Base-by-base conservation (phyloP, 2,888 invertebrate species). In the Tineola bisselliella region DNA sequence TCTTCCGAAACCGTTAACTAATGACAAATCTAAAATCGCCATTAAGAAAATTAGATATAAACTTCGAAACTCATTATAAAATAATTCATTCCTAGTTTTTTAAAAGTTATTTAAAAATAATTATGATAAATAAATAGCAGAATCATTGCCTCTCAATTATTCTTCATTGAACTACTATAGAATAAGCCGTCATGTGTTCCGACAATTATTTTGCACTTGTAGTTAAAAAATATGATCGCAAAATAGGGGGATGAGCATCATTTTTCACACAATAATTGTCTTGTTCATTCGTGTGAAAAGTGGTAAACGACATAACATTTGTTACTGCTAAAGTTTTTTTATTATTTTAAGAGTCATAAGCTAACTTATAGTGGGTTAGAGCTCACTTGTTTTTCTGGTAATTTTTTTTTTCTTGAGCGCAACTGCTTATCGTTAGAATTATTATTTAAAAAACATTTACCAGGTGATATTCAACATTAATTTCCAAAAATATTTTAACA, bases 131-230 rank as follows among this genome's bases (percentile, higher is more conserved):
- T 33, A 58, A 58, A 58, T 58, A 33, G 33, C 58, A 33, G 68
- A 66, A 59, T 65, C 64, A 69, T 67, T 62, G 59, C 61, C 62
- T 62, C 63, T 61, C 61, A 61, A 69, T 71, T 68, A 72, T 76
- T 70, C 69, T 68, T 76, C 72, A 73, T 72, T 62, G 64, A 68
- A 71, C 72, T 72, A 15, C 33, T 33, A 58, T 5, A 58, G 17
- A 58, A 30, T 56, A 58, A 17, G 13, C 31, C 63, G 69, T 70
- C 70, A 72, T 70, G 67, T 69, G 70, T 66, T 67, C 64, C 62
- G 62, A 66, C 70, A 69, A 75, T 75, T 73, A 75, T 72, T 74
- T 71, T 66, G 63, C 69, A 66, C 69, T 70, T 67, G 65, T 65
- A 67, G 69, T 61, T 71, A 70, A 73, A 75, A 76, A 75, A 67